Evolutionary conservation across 2,888 invertebrate species (phyloP).

Genomic region (Diplolepis rosae): DNA sequence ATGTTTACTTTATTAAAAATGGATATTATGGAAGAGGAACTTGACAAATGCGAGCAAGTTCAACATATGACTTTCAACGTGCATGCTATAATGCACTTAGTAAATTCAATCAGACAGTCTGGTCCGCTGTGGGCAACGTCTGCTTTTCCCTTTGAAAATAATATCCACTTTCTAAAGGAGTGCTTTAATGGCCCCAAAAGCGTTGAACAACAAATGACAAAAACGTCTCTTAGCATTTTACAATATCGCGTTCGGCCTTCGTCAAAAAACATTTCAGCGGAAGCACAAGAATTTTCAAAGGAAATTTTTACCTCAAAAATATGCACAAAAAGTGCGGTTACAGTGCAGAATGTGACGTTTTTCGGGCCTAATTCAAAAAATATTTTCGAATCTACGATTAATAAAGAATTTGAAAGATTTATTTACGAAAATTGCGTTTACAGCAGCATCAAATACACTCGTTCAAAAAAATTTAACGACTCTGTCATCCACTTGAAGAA

Average conservation of each 20-base stretch:
- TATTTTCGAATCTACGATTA: neutral
- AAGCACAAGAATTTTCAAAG: neutral
- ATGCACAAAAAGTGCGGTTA: neutral
- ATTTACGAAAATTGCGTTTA: neutral
- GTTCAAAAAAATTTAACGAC: no score
- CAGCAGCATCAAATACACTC: neutral
- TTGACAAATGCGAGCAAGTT: conserved; percentile 40
- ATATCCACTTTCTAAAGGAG: conserved; percentile 35
- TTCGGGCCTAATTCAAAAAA: neutral
- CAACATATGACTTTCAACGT: conserved; percentile 48
- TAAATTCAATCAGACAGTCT: conserved; percentile 38
- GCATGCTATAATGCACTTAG: conserved; percentile 41
- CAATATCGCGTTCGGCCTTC: neutral
- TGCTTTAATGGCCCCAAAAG: conserved; percentile 37
- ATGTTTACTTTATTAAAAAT: conserved; percentile 27
- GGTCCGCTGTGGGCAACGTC: conserved; percentile 48
- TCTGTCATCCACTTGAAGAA: neutral
- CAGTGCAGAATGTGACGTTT: neutral
- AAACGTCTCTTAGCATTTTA: conserved; percentile 19
- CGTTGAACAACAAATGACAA: conserved; percentile 37
- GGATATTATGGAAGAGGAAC: conserved; percentile 37
- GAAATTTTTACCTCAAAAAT: neutral
- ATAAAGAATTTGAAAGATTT: neutral
- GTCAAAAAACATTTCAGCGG: neutral
- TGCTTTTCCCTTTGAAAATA: conserved; percentile 43